phyloP scores from a whole-genome alignment of 1,140 invertebrate species.

The Drosophila albomicans region DNA sequence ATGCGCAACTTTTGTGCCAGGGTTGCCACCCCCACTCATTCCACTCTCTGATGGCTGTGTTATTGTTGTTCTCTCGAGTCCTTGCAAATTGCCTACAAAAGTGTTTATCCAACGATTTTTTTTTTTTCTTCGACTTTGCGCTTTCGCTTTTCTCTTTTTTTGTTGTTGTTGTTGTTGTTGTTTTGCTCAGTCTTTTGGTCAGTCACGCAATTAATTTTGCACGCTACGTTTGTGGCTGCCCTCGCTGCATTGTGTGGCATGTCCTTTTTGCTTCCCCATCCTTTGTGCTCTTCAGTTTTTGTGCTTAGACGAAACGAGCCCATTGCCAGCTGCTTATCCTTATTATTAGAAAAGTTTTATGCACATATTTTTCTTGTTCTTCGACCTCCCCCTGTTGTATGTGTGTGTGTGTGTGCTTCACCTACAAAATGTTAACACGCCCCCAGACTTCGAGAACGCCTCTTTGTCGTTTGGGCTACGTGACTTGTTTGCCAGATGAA shows the following conservation, averaged over 20 bases:
- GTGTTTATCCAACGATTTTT: constrained; percentile 14
- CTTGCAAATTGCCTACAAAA: constrained; percentile 49
- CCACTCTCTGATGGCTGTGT: not conserved
- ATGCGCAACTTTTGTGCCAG: constrained; percentile 31
- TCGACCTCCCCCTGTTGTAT: constrained; percentile 9
- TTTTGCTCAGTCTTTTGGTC: constrained; percentile 24
- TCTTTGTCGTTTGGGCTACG: constrained; percentile 37
- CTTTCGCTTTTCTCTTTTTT: constrained; percentile 46
- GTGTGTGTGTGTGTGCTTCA: constrained; percentile 12
- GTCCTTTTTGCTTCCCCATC: not conserved
- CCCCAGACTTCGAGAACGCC: constrained; percentile 21
- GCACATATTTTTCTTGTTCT: constrained; percentile 53
- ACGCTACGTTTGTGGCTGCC: constrained; percentile 41
- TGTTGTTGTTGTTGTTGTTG: no score
- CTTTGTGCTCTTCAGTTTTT: not conserved
- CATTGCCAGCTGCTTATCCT: constrained; percentile 59
- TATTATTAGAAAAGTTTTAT: constrained; percentile 65
- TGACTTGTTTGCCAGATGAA: constrained; percentile 56
- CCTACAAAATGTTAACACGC: constrained; percentile 36
- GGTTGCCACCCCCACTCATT: not conserved
- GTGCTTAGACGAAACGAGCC: constrained; percentile 27
- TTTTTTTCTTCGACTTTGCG: constrained; percentile 27
- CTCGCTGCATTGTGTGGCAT: constrained; percentile 28
- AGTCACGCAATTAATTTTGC: constrained; percentile 64
- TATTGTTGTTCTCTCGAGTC: constrained; percentile 1